These are phyloP conservation scores for Ciconia stormi DNA, from an alignment of 2,113 vertebrate species.

Conservation along the genomic window DNA sequence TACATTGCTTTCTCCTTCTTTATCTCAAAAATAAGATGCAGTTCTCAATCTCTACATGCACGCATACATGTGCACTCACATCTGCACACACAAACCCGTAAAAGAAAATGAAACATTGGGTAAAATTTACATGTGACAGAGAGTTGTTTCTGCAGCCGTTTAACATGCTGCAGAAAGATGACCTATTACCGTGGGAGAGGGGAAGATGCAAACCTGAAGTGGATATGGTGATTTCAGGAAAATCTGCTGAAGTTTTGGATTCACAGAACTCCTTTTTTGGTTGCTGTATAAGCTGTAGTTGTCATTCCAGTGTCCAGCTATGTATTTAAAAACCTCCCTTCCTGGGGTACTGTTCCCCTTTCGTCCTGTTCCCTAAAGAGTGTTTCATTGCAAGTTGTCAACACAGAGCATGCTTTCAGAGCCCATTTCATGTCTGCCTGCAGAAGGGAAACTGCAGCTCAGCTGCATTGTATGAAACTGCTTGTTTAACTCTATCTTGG, in stretches of 20 bases:
- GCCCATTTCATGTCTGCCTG: background rate
- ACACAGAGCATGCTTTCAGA: background rate
- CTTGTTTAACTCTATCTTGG: background rate
- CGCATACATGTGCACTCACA: rapidly evolving
- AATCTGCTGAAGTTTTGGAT: background rate
- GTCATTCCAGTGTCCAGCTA: background rate
- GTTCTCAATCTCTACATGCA: background rate
- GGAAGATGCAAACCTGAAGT: background rate
- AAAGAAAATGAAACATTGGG: background rate
- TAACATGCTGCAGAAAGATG: background rate
- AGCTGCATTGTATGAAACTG: background rate
- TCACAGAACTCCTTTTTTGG: background rate
- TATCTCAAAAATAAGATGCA: background rate
- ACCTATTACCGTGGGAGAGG: background rate
- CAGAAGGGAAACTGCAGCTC: background rate
- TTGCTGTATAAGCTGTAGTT: background rate
- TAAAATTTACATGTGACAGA: background rate
- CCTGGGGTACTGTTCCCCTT: background rate
- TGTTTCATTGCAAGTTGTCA: background rate
- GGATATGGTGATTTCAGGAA: background rate
- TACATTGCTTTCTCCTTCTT: background rate
- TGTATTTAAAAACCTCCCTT: background rate
- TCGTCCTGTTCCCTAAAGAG: background rate
- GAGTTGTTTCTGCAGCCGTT: background rate
- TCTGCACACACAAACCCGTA: background rate